Conservation (phyloP, 2,797 vertebrate species). For the Myotis daubentonii region DNA sequence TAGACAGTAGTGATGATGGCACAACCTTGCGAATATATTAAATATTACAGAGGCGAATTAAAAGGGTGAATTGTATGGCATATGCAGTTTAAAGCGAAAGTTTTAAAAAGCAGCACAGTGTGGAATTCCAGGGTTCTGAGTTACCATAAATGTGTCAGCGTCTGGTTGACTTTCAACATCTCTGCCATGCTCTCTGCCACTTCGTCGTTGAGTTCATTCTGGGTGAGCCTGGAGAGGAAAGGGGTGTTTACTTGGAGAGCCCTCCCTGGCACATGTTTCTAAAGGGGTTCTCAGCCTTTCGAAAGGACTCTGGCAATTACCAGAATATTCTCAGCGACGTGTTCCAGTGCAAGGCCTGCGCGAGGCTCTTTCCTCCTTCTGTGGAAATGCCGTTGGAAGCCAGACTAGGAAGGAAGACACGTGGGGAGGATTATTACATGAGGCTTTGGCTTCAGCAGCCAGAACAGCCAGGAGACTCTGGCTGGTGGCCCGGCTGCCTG, state of each 20-base stretch:
- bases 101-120: not conserved
- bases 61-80: not conserved
- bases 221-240: conserved; percentile 90
- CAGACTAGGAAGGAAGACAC: conserved; percentile 86
- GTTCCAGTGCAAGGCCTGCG: conserved; percentile 91
- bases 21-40: not conserved
- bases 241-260: conserved; percentile 13
- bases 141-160: conserved; percentile 93
- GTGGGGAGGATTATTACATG: not conserved
- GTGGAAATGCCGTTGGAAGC: conserved; percentile 93
- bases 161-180: conserved; percentile 90
- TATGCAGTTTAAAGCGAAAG: not conserved
- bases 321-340: conserved; percentile 91
- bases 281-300: not conserved
- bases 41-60: not conserved
- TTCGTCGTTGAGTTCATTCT: conserved; percentile 93
- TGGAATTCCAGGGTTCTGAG: not conserved
- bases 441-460: not conserved
- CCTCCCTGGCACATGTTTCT: not conserved
- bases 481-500: not conserved
- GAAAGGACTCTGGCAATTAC: conserved; percentile 81
- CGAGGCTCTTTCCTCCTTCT: conserved; percentile 90
- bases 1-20: not conserved
- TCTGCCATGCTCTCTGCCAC: conserved; percentile 90
- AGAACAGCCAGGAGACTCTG: not conserved